These are phyloP conservation scores for Nymphicus hollandicus DNA, from an alignment of 2,113 vertebrate species.

Conservation along the genomic window DNA sequence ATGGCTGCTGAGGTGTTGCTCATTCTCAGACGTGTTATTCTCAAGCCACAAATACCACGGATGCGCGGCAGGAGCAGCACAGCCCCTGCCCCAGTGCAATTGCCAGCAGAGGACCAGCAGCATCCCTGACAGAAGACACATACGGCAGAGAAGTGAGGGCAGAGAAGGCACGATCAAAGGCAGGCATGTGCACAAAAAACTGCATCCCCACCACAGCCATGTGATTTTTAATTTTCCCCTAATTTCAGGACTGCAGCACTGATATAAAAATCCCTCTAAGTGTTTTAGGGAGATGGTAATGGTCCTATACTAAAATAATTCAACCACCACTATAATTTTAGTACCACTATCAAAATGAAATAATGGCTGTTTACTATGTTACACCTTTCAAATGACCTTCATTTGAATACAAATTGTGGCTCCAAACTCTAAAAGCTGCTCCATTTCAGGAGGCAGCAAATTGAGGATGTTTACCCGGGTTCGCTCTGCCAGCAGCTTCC, in stretches of 20 bases:
- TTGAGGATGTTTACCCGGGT: slow-evolving; percentile 16
- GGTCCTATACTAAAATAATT: slow-evolving; percentile 83
- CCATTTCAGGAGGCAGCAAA: slow-evolving; percentile 67
- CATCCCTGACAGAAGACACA: background rate
- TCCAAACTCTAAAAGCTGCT: slow-evolving; percentile 74
- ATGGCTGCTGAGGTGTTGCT: accelerated
- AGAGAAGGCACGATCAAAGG: background rate
- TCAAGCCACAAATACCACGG: background rate
- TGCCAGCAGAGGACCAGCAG: background rate
- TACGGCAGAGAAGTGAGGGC: background rate
- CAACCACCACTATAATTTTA: slow-evolving; percentile 87
- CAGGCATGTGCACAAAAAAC: slow-evolving; percentile 25
- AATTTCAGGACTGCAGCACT: slow-evolving; percentile 71
- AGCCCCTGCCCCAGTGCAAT: background rate
- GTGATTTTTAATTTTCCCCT: slow-evolving; percentile 78
- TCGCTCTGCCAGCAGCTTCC: slow-evolving; percentile 23
- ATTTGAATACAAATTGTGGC: slow-evolving; percentile 81
- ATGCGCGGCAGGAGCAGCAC: background rate
- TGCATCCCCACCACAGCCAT: slow-evolving; percentile 37
- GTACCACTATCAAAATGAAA: slow-evolving; percentile 85
- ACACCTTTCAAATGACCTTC: slow-evolving; percentile 87
- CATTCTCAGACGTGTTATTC: accelerated
- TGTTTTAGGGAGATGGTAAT: slow-evolving; percentile 81
- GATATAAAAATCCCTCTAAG: slow-evolving; percentile 73
- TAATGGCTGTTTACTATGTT: slow-evolving; percentile 82